phyloP scores from a whole-genome alignment of 2,888 invertebrate genomes.

The Perizoma flavofasciatum region DNA sequence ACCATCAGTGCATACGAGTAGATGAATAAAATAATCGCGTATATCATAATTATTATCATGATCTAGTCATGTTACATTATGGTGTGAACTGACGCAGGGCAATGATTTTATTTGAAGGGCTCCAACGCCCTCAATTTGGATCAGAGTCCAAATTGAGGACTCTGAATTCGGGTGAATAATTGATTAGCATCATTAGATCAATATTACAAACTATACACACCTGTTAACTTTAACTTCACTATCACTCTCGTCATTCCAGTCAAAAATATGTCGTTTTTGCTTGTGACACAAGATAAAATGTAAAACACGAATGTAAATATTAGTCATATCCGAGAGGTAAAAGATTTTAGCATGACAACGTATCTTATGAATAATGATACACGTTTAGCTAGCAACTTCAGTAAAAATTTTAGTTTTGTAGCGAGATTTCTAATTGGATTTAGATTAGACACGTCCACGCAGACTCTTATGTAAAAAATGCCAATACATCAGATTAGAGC shows the following conservation, averaged over 20 bases:
- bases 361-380: conserved; percentile 4
- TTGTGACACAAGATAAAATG: conserved; percentile 49
- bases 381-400: background rate
- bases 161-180: too few relatives aligned
- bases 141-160: too few relatives aligned
- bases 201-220: conserved; percentile 35
- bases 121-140: too few relatives aligned
- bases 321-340: conserved; percentile 38
- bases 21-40: too few relatives aligned
- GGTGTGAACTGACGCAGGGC: too few relatives aligned
- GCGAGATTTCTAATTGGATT: conserved; percentile 1
- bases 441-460: background rate
- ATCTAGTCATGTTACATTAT: too few relatives aligned
- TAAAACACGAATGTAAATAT: conserved; percentile 43
- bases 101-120: too few relatives aligned
- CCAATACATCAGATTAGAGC: background rate
- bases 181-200: too few relatives aligned
- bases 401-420: background rate
- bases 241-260: conserved; percentile 47
- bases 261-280: conserved; percentile 48
- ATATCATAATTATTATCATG: too few relatives aligned
- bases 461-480: background rate
- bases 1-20: too few relatives aligned
- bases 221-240: conserved; percentile 47
- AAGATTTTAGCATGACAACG: conserved; percentile 1